phyloP scores from a whole-genome alignment of 2,797 vertebrate species.

The Florisuga fusca region DNA sequence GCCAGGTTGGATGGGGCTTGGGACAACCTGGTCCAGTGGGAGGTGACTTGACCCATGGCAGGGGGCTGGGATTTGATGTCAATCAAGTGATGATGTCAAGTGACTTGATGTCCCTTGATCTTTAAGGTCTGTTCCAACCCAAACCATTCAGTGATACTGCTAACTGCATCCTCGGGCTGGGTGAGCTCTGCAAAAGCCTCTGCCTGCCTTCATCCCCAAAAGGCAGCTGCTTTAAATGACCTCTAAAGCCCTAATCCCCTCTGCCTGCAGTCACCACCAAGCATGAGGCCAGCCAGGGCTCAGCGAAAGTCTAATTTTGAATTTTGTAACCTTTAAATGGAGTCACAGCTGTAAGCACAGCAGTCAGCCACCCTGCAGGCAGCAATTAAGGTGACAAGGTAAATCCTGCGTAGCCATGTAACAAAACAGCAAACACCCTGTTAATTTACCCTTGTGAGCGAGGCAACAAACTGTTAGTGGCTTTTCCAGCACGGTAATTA shows the following conservation, averaged over 20 bases:
- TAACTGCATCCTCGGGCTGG: too few relatives aligned
- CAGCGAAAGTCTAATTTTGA: not conserved
- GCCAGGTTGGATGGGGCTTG: too few relatives aligned
- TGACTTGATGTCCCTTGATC: too few relatives aligned
- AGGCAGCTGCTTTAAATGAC: not conserved
- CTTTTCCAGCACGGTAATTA: not conserved
- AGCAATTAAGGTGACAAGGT: not conserved
- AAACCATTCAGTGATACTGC: too few relatives aligned
- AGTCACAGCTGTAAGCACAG: fast-evolving
- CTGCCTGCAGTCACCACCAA: fast-evolving
- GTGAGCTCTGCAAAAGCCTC: too few relatives aligned
- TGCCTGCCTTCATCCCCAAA: not conserved
- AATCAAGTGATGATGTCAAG: too few relatives aligned
- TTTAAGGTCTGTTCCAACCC: too few relatives aligned
- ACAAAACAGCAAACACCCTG: fast-evolving
- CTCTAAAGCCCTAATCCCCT: fast-evolving
- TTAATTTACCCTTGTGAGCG: not conserved
- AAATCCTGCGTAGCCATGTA: not conserved
- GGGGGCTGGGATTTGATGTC: too few relatives aligned
- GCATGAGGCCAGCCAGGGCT: fast-evolving
- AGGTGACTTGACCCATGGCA: too few relatives aligned
- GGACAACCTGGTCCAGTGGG: too few relatives aligned
- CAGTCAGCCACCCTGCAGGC: fast-evolving
- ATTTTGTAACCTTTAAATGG: too few relatives aligned
- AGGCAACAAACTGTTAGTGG: not conserved